phyloP scores from a whole-genome alignment of 1,140 invertebrate genomes.

The Drosophila suzukii region DNA sequence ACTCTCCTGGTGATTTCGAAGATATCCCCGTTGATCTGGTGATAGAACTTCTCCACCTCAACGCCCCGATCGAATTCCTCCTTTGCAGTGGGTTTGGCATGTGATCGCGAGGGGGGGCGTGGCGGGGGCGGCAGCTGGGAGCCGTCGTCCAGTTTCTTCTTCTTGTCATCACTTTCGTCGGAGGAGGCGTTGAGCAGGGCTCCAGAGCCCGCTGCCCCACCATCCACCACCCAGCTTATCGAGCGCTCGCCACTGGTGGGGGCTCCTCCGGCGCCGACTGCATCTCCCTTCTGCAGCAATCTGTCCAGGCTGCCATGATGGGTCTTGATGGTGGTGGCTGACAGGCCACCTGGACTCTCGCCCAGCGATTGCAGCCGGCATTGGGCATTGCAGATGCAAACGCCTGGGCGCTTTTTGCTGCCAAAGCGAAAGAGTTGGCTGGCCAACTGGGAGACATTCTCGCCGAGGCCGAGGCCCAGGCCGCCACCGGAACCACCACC shows the following conservation, averaged over 20 bases:
- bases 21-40: constrained; percentile 84
- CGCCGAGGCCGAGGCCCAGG: constrained; percentile 75
- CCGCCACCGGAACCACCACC: constrained; percentile 79
- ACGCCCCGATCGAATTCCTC: constrained; percentile 82
- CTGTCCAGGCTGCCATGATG: constrained; percentile 82
- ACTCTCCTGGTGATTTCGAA: constrained; percentile 82
- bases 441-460: constrained; percentile 80
- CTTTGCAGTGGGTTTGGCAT: constrained; percentile 59
- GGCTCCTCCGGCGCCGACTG: constrained; percentile 3
- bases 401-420: constrained; percentile 75
- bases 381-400: constrained; percentile 84
- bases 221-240: constrained; percentile 78
- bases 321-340: constrained; percentile 70
- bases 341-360: constrained; percentile 49
- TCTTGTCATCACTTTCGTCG: constrained; percentile 74
- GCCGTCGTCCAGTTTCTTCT: constrained; percentile 38
- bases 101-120: constrained; percentile 58
- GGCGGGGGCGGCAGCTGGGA: constrained; percentile 33
- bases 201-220: constrained; percentile 67
- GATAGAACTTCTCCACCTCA: constrained; percentile 84
- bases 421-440: constrained; percentile 82
- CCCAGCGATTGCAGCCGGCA: constrained; percentile 75
- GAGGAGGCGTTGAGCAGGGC: constrained; percentile 61
- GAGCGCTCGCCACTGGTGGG: constrained; percentile 61
- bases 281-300: constrained; percentile 57